phyloP scores from a whole-genome alignment of 2,797 vertebrate species.

The Myotis findleyi region DNA sequence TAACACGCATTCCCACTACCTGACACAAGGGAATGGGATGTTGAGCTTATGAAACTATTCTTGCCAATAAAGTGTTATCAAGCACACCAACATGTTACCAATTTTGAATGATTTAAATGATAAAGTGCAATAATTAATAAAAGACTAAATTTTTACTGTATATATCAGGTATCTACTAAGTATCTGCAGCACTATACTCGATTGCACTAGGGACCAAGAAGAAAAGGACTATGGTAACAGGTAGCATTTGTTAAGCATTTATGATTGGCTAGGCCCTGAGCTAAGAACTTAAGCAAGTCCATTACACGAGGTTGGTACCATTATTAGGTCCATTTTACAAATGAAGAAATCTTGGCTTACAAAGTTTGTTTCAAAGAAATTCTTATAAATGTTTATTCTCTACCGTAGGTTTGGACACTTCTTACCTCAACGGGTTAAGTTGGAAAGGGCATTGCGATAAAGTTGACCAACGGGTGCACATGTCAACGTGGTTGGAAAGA shows the following conservation, averaged over 20 bases:
- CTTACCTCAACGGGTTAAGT: neutral
- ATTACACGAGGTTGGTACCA: neutral
- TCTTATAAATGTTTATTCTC: neutral
- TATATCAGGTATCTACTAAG: neutral
- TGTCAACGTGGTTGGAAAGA: neutral
- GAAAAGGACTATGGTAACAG: neutral
- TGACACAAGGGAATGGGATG: neutral
- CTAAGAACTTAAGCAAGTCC: neutral
- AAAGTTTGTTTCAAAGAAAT: neutral
- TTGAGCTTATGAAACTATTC: neutral
- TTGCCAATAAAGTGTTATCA: neutral
- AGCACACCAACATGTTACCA: neutral
- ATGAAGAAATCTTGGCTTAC: neutral
- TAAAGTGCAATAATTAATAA: neutral
- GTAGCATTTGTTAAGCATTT: neutral
- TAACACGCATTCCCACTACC: neutral
- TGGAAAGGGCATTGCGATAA: neutral
- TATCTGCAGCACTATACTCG: neutral
- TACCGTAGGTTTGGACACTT: neutral
- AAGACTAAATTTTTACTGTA: neutral
- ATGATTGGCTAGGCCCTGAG: neutral
- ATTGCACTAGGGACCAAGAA: neutral
- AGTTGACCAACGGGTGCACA: neutral
- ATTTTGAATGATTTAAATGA: constrained; percentile 43
- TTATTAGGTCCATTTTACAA: neutral